Conservation (phyloP, 2,888 invertebrate genomes). For the Magallana nippona region DNA sequence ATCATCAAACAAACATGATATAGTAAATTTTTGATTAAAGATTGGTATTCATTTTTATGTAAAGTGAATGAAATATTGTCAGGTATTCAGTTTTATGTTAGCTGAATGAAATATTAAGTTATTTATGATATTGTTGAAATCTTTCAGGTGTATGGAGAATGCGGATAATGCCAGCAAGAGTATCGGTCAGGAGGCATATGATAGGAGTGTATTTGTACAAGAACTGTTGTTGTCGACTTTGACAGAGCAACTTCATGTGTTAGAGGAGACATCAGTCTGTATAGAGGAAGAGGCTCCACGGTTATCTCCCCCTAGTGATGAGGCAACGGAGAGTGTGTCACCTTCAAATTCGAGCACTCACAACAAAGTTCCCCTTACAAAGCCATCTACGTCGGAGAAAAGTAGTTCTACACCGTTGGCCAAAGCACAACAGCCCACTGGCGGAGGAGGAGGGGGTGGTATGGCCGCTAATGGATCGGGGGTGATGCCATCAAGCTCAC, state of each 20-base stretch:
- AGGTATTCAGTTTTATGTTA: no score
- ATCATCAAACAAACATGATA: no score
- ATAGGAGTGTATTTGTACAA: slow-evolving; percentile 86
- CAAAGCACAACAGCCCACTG: slow-evolving; percentile 44
- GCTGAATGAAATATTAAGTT: no score
- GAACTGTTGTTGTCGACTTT: slow-evolving; percentile 85
- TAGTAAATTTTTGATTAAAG: no score
- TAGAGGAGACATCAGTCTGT: slow-evolving; percentile 50
- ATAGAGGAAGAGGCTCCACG: slow-evolving; percentile 58
- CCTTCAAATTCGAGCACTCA: slow-evolving; percentile 47
- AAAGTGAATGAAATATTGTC: background rate
- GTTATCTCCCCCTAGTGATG: slow-evolving; percentile 55
- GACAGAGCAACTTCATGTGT: slow-evolving; percentile 77
- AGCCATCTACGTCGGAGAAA: slow-evolving; percentile 43
- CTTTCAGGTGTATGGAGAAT: slow-evolving; percentile 69
- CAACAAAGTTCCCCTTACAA: slow-evolving; percentile 42
- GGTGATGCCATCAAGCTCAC: background rate
- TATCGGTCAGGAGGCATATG: slow-evolving; percentile 80
- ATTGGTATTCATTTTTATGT: background rate
- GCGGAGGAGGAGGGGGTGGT: slow-evolving; percentile 46
- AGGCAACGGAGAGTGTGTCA: slow-evolving; percentile 47
- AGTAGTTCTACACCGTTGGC: slow-evolving; percentile 38
- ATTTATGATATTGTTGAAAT: slow-evolving; percentile 31
- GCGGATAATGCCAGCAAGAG: slow-evolving; percentile 61
- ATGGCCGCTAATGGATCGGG: slow-evolving; percentile 2